Evolutionary conservation across 2,888 invertebrate genomes (phyloP), one percentile per base, ranked within the genome.

Genomic region (Spodoptera exigua): DNA sequence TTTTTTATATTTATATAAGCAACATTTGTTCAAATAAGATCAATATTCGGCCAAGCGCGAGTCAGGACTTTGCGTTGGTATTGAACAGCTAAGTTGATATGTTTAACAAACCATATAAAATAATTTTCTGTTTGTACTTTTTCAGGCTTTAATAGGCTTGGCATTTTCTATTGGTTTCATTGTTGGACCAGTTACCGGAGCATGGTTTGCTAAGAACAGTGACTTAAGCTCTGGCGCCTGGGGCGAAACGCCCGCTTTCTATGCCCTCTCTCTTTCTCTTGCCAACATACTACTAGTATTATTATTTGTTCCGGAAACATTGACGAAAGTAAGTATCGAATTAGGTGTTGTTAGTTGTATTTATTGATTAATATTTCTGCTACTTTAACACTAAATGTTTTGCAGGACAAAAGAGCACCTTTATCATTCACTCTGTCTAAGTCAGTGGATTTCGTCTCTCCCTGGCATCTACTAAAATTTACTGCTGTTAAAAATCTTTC

Each of bases 141-240:
- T 95, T 81, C 93, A 98, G 98, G 99, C 99, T n/a, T 90, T 99
- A 52, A 97, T 99, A 66, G 99, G 99, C 11, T 96, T 99, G 78
- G 99, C 99, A 7, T 99, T 99, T 92, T 99, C 99, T 1, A 91
- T 99, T 63, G 99, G 99, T n/a, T 99, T 99, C 90, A 97, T 99
- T 78, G 93, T 99, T 65, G 99, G 99, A 0, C 99, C 99, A 2
- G 95, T 98, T 88, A 98, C 99, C 70, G 99, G 99, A 18, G 99
- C 99, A 3, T 94, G 96, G 86, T 98, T 98, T 88, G 96, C 98
- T 1, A 95, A 95, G 76, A 95, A 95, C 3, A 95, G 95, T 81
- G 95, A 95, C 79, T 62, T 68, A 1, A 72, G 84, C 67, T 90
- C 95, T 40, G 96, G 96, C 45, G 89, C 95, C 37, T 98, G 98